Base-by-base conservation (phyloP, 1,140 invertebrate genomes). In the Eueides isabella region DNA sequence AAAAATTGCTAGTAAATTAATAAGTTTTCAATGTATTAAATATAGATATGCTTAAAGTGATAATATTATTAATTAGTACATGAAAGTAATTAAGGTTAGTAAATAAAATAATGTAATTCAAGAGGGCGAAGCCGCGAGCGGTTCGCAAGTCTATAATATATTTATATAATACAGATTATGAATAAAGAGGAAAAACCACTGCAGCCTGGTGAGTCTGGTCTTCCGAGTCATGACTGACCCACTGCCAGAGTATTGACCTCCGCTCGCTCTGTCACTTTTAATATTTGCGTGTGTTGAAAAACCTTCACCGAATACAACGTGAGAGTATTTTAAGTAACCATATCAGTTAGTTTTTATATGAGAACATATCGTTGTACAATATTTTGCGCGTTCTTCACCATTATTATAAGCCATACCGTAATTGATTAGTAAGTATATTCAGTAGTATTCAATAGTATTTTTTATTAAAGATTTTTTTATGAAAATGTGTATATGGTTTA, bases 161-260 rank as follows among this genome's bases (percentile, higher is more conserved):
- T 55, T 55, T 55, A 26, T 55, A 26, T 55, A 55, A 55, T 33
- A 64, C 23, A 63, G 28, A 71, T 48, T 35, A 28, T 66, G 44
- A 72, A 30, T 19, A 72, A 55, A 72, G 71, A 72, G 44, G 71
- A 66, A 61, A 55, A 23, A 28, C 64, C 75, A 68, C 48, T 72
- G 63, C 76, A 76, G 69, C 41, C 65, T 76, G 80, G 72, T 63
- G 75, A 80, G 68, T 70, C 78, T 77, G 77, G 80, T 80, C 79
- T 84, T 77, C 81, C 76, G 69, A 72, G 76, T 79, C 79, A 78
- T 80, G 80, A 76, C 78, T 88, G 88, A 90, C 88, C 86, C 79
- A 90, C 85, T 90, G 78, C 72, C 80, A 71, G 85, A 85, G 75
- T 87, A 81, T 86, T 90, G 86, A 88, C 86, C 87, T 75, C 80